phyloP scores from a whole-genome alignment of 2,113 vertebrate species.

The Acanthisitta chloris region DNA sequence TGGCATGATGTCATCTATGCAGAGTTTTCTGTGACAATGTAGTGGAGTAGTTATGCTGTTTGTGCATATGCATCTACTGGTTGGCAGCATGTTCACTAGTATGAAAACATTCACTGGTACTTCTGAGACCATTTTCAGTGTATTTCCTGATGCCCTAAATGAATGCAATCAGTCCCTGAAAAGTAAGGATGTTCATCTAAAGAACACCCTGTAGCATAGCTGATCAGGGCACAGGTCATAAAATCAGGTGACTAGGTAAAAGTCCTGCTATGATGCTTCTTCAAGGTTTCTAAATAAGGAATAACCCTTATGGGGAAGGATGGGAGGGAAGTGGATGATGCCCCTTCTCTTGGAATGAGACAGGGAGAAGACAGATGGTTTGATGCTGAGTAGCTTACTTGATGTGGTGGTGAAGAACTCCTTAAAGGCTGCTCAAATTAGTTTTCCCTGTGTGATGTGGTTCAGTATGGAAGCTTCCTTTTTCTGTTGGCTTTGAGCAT shows the following conservation, averaged over 20 bases:
- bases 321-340: background rate
- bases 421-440: background rate
- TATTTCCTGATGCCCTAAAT: background rate
- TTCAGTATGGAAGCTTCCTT: background rate
- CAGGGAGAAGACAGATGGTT: background rate
- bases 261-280: background rate
- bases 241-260: background rate
- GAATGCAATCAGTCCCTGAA: background rate
- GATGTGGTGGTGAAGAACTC: background rate
- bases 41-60: background rate
- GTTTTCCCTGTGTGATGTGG: background rate
- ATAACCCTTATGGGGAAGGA: background rate
- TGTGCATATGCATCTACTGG: background rate
- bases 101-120: background rate
- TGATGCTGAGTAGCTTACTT: background rate
- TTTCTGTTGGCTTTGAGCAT: background rate
- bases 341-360: background rate
- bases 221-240: background rate
- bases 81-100: background rate
- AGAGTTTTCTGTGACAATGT: background rate
- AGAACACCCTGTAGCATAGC: background rate
- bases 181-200: background rate
- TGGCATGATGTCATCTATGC: accelerated
- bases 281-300: background rate
- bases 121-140: background rate